Conservation (phyloP, 2,888 invertebrate genomes). For the Tetrapedia diversipes region DNA sequence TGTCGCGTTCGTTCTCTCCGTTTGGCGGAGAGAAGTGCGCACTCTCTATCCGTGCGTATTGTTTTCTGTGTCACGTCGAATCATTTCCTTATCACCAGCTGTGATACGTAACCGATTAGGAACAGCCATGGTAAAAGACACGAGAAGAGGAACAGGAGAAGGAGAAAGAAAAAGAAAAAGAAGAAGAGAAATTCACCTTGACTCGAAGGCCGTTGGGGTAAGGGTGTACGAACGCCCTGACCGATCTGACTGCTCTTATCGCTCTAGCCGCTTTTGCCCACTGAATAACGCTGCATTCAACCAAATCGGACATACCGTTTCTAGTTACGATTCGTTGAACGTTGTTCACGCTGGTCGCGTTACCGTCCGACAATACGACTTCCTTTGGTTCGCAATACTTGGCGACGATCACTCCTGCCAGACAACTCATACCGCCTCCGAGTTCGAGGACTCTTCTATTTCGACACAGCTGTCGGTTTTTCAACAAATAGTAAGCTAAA, state of each 20-base stretch:
- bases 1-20: neutral
- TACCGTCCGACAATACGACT: slow-evolving; percentile 91
- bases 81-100: neutral
- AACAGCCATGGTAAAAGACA: too few species aligned
- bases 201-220: slow-evolving; percentile 27
- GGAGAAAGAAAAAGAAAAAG: too few species aligned
- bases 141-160: neutral
- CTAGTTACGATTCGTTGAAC: slow-evolving; percentile 87
- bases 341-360: slow-evolving; percentile 89
- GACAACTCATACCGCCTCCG: slow-evolving; percentile 93
- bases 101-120: too few species aligned
- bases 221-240: slow-evolving; percentile 29
- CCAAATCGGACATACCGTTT: slow-evolving; percentile 85
- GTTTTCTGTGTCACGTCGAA: too few species aligned
- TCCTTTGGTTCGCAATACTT: slow-evolving; percentile 87
- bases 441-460: slow-evolving; percentile 89
- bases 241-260: slow-evolving; percentile 68
- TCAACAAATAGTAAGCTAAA: slow-evolving; percentile 87
- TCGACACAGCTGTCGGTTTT: slow-evolving; percentile 87
- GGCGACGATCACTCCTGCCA: slow-evolving; percentile 90
- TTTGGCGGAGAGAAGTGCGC: neutral
- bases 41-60: neutral
- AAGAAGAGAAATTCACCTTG: slow-evolving; percentile 36
- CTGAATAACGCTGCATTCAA: slow-evolving; percentile 81
- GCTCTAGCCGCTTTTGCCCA: slow-evolving; percentile 78